phyloP scores from a whole-genome alignment of 1,140 invertebrate species.

The Cecropterus lyciades region DNA sequence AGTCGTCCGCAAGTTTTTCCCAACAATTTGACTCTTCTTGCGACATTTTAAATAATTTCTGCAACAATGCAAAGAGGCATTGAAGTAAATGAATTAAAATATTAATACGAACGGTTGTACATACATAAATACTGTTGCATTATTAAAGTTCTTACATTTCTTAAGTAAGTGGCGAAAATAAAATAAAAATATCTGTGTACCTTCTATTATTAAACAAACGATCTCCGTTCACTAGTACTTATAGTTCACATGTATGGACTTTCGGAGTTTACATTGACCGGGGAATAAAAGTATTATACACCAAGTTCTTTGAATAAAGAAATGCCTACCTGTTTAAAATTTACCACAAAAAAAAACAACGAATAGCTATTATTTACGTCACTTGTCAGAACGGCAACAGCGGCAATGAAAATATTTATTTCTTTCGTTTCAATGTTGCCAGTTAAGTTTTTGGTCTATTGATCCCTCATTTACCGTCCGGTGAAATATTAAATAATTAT shows the following conservation, averaged over 20 bases:
- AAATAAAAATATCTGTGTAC: too few species aligned
- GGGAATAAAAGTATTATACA: background rate
- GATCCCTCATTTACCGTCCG: too few species aligned
- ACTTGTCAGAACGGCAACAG: background rate
- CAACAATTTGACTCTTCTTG: background rate
- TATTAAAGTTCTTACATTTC: too few species aligned
- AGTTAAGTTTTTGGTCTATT: background rate
- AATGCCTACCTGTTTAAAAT: background rate
- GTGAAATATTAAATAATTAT: too few species aligned
- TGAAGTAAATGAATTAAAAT: background rate
- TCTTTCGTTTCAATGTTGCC: too few species aligned
- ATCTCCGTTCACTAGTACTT: too few species aligned
- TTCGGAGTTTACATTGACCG: background rate
- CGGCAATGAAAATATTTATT: too few species aligned
- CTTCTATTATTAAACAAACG: too few species aligned
- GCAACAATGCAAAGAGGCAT: background rate
- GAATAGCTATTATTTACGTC: background rate
- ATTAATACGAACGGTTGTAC: background rate
- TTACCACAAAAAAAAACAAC: conserved; percentile 1
- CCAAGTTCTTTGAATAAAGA: background rate
- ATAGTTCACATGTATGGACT: too few species aligned
- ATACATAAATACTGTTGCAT: too few species aligned
- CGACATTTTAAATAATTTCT: conserved; percentile 5
- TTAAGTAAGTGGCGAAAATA: too few species aligned
- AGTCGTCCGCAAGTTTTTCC: background rate